phyloP scores from a whole-genome alignment of 2,113 vertebrate species.

The Amblyopsis rosae region DNA sequence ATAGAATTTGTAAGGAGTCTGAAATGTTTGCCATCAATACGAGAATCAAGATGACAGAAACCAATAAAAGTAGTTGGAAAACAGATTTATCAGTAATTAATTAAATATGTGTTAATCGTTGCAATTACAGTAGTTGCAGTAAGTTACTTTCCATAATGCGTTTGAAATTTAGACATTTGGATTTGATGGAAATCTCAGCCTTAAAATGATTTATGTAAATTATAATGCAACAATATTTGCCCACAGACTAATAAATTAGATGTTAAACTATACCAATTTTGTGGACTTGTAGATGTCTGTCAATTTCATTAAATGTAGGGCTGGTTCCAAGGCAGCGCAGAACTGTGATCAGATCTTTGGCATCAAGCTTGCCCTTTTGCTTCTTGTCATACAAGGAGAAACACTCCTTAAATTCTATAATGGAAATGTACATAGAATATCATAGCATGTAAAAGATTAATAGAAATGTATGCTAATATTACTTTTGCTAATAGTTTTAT shows the following conservation, averaged over 20 bases:
- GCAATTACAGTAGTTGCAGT: no score
- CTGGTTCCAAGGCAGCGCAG: constrained; percentile 91
- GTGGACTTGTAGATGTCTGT: constrained; percentile 86
- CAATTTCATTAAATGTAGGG: constrained; percentile 83
- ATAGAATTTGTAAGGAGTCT: no score
- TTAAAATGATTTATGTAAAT: background rate
- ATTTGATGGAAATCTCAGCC: background rate
- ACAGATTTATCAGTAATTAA: no score
- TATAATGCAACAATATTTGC: background rate
- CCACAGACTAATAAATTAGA: background rate
- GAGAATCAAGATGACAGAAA: no score
- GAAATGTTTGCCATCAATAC: no score
- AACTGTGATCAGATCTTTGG: constrained; percentile 85
- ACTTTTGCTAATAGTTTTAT: no score
- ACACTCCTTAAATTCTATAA: constrained; percentile 93
- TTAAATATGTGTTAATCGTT: no score
- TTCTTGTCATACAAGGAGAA: constrained; percentile 96
- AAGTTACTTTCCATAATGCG: background rate
- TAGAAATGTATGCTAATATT: no score
- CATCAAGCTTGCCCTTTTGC: constrained; percentile 86
- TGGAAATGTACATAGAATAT: background rate
- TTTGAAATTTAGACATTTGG: background rate
- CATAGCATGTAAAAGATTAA: background rate
- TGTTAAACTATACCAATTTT: constrained; percentile 79
- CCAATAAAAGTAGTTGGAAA: no score